phyloP scores from a whole-genome alignment of 2,797 vertebrate genomes.

The Acestrorhynchus altus region DNA sequence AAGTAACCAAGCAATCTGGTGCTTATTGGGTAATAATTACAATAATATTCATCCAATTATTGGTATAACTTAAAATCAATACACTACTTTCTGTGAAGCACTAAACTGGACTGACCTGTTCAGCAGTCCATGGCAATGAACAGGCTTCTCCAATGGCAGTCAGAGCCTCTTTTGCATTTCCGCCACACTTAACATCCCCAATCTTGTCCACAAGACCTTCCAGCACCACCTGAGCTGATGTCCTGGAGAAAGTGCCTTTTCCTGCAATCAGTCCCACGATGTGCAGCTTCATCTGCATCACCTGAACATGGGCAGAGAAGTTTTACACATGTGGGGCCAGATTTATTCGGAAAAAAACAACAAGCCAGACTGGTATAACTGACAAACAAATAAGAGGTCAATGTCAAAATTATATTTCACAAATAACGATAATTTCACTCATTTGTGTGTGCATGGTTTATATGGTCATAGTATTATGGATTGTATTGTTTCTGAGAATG shows the following conservation, averaged over 20 bases:
- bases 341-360: background rate
- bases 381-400: background rate
- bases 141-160: slow-evolving; percentile 92
- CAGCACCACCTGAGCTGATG: slow-evolving; percentile 89
- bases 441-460: too few species aligned
- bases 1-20: background rate
- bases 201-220: slow-evolving; percentile 96
- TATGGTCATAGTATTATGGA: too few species aligned
- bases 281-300: slow-evolving; percentile 98
- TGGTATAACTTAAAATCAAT: too few species aligned
- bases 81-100: background rate
- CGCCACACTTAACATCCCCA: slow-evolving; percentile 95
- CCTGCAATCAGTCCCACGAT: slow-evolving; percentile 90
- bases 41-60: background rate
- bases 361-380: background rate
- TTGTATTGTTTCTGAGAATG: background rate
- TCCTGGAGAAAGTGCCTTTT: slow-evolving; percentile 95
- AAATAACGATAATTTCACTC: too few species aligned
- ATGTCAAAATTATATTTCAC: too few species aligned
- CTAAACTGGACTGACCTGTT: slow-evolving; percentile 82
- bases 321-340: background rate
- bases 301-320: slow-evolving; percentile 51
- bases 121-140: slow-evolving; percentile 93
- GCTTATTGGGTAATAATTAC: background rate
- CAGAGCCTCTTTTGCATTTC: slow-evolving; percentile 91